A percentile compares a stretch with the other conserved stretches of the same genome.
These are phyloP conservation scores for Lochmaea crataegi DNA, from an alignment of 2,888 invertebrate species.

Conservation along the genomic window DNA sequence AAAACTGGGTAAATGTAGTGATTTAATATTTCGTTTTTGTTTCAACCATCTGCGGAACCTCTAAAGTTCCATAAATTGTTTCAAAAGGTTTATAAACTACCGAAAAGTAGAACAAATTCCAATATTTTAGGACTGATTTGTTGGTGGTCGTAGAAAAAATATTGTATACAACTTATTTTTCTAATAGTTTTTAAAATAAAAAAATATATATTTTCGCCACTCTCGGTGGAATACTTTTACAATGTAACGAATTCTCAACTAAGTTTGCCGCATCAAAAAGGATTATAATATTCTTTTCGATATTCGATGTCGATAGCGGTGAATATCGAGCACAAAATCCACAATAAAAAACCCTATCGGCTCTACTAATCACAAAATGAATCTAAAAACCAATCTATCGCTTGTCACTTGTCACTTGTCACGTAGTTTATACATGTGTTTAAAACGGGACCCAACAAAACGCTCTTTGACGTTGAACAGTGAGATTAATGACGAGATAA, in stretches of 20 bases:
- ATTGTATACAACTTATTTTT: too few species aligned
- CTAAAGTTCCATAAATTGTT: too few species aligned
- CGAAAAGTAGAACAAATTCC: too few species aligned
- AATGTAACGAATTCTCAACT: neutral
- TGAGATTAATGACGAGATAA: constrained; percentile 63
- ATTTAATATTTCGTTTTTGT: constrained; percentile 25
- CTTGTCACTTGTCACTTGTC: constrained; percentile 64
- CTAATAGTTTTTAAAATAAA: too few species aligned
- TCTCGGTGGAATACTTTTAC: neutral
- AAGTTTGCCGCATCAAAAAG: constrained; percentile 22
- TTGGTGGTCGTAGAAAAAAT: too few species aligned
- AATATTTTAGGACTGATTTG: too few species aligned
- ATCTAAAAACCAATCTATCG: constrained; percentile 63
- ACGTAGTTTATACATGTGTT: constrained; percentile 58
- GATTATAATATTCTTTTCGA: constrained; percentile 24
- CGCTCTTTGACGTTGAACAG: constrained; percentile 60
- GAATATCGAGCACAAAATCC: constrained; percentile 17
- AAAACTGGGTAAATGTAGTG: constrained; percentile 37
- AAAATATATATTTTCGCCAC: too few species aligned
- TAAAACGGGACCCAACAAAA: constrained; percentile 59
- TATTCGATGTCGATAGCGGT: constrained; percentile 24
- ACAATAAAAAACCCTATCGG: constrained; percentile 30
- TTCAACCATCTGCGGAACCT: neutral
- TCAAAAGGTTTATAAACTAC: too few species aligned
- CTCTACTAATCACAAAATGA: constrained; percentile 54